Evolutionary conservation across 2,113 vertebrate genomes (phyloP).

Genomic region (Halichoeres trimaculatus): DNA sequence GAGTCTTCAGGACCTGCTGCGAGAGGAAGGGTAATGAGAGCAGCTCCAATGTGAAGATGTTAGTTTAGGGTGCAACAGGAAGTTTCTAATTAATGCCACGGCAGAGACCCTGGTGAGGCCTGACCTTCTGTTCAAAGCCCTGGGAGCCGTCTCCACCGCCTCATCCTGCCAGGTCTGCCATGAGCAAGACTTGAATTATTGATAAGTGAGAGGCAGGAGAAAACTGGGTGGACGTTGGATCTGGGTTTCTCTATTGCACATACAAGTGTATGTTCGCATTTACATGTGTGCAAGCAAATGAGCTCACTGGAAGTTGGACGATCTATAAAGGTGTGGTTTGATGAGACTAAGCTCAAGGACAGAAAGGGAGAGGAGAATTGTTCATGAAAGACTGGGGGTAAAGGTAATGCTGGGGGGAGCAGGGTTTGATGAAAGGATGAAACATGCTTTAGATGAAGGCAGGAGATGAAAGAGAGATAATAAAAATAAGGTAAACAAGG

Average conservation of each 20-base stretch:
- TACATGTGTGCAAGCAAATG: constrained; percentile 23
- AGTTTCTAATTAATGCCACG: constrained; percentile 84
- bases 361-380: constrained; percentile 16
- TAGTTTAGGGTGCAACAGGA: constrained; percentile 74
- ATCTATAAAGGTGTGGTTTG: constrained; percentile 59
- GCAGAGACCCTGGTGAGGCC: constrained; percentile 66
- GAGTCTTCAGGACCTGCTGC: constrained; percentile 62
- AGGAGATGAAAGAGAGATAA: constrained; percentile 1
- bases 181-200: constrained; percentile 79
- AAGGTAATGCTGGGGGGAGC: constrained; percentile 31
- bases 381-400: constrained; percentile 21
- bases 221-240: constrained; percentile 38
- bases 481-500: not conserved
- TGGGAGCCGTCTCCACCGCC: constrained; percentile 29
- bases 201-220: constrained; percentile 65
- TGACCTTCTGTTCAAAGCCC: constrained; percentile 86
- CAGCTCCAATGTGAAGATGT: constrained; percentile 50
- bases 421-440: constrained; percentile 5
- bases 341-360: constrained; percentile 44
- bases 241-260: constrained; percentile 44
- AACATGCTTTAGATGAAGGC: not conserved
- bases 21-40: constrained; percentile 79
- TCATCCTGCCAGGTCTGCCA: constrained; percentile 64
- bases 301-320: constrained; percentile 58
- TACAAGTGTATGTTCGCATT: constrained; percentile 22